phyloP scores from a whole-genome alignment of 2,888 invertebrate genomes.

The Helleia helle region DNA sequence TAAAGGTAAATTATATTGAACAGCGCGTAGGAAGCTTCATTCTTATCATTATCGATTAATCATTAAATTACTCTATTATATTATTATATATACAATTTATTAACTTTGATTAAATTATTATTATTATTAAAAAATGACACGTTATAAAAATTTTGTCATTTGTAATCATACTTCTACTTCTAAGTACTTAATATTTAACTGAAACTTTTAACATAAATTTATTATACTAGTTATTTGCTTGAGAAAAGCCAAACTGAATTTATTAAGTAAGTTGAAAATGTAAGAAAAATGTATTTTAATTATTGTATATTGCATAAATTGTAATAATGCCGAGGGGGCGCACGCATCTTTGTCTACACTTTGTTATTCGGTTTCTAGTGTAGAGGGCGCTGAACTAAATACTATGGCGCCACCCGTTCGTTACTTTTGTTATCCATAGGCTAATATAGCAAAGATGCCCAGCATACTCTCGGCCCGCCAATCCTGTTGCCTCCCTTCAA shows the following conservation, averaged over 20 bases:
- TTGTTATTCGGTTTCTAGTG: slow-evolving; percentile 26
- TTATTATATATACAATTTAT: slow-evolving; percentile 75
- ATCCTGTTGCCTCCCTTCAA: slow-evolving; percentile 62
- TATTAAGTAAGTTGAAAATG: slow-evolving; percentile 73
- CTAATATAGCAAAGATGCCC: slow-evolving; percentile 23
- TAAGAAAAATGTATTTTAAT: slow-evolving; percentile 73
- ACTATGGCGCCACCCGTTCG: slow-evolving; percentile 22
- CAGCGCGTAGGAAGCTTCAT: slow-evolving; percentile 75
- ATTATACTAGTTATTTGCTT: slow-evolving; percentile 75
- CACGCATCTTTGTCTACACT: slow-evolving; percentile 29
- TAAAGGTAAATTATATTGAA: slow-evolving; percentile 78
- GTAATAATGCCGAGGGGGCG: slow-evolving; percentile 35
- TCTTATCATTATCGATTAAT: slow-evolving; percentile 74
- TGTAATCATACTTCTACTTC: slow-evolving; percentile 73
- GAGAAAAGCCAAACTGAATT: slow-evolving; percentile 75
- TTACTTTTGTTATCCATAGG: slow-evolving; percentile 24
- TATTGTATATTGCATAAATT: slow-evolving; percentile 61
- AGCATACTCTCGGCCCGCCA: slow-evolving; percentile 29
- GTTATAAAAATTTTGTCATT: slow-evolving; percentile 75
- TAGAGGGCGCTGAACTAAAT: slow-evolving; percentile 21
- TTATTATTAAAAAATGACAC: slow-evolving; percentile 65
- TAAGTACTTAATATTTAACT: slow-evolving; percentile 71
- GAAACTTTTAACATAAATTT: slow-evolving; percentile 73
- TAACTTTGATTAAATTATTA: slow-evolving; percentile 75
- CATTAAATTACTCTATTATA: slow-evolving; percentile 75